Base-by-base conservation (phyloP, 2,888 invertebrate species). In the Tachina grossa region DNA sequence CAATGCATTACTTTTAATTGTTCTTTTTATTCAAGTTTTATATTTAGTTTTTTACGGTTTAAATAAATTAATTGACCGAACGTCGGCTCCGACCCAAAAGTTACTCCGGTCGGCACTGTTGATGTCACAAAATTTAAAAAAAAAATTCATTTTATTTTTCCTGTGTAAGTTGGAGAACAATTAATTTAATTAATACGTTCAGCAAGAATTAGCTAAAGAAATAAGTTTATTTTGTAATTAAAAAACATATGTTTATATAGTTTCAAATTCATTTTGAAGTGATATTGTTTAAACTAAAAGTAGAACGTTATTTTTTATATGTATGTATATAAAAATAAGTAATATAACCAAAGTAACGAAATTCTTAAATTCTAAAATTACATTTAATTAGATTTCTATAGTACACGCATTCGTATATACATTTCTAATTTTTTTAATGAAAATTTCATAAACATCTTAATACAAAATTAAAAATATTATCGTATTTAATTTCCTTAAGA, bases 221-320 rank as follows among this genome's bases (percentile, higher is more conserved):
- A 43, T 19, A 43, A 41, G 39, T 9, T 16, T 31, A 59, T 47
- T 43, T 31, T 69, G 14, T 65, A 45, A 65, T 69, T 65, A 72
- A 59, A 71, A 51, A 51, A 74, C 10, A 39, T 53, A 10, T 61
- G 53, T 69, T 14, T 55, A 69, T 79, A 71, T 71, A 31, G 49
- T 61, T 79, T 65, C 55, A 79, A 79, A 72, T 79, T 79, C 79
- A 79, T 63, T 79, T 71, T 55, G 51, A 69, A 69, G 43, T 57
- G 41, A 43, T 53, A 61, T 57, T 49, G 39, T 45, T 16, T 19
- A 63, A 63, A 43, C 47, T 61, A 49, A 59, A 47, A 55, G 6
- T 31, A 61, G 61, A 76, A 43, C 39, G 43, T 43, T 10, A 6
- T 49, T 53, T 47, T 16, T 57, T 65, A 31, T 31, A 31, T 31